A percentile compares a stretch with the other conserved stretches of the same genome.
These are phyloP conservation scores for Sinella curviseta DNA, from an alignment of 1,140 invertebrate species.

Conservation along the genomic window DNA sequence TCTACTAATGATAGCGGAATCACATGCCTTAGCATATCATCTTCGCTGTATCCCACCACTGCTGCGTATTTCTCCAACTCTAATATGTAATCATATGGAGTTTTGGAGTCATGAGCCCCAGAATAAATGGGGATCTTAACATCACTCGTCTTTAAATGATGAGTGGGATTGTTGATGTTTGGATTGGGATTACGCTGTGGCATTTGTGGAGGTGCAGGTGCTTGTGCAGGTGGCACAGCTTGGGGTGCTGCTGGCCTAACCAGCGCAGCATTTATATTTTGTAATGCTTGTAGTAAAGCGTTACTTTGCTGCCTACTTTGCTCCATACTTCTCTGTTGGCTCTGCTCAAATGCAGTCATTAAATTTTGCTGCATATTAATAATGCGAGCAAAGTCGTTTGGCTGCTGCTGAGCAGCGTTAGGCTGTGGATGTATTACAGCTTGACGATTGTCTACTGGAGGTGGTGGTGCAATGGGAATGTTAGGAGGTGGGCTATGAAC, in stretches of 20 bases:
- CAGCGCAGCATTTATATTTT: background rate
- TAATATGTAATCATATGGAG: conserved; percentile 3
- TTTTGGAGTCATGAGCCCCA: background rate
- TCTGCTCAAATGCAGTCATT: background rate
- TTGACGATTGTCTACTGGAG: too few species aligned
- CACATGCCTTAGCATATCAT: conserved; percentile 25
- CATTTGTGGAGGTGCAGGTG: background rate
- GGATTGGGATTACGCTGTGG: too few species aligned
- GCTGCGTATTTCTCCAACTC: background rate
- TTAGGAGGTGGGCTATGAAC: background rate
- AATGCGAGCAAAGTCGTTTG: background rate
- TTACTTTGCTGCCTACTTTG: background rate
- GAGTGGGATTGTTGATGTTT: too few species aligned
- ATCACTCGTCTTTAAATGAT: background rate
- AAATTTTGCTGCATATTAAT: background rate
- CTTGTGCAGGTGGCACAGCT: background rate
- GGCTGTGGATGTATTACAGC: background rate
- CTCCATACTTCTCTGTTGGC: background rate
- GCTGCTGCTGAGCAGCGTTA: background rate
- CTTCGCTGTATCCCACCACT: conserved; percentile 23
- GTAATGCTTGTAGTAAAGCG: background rate
- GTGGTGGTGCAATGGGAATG: background rate
- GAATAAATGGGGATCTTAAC: background rate
- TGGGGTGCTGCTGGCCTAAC: background rate
- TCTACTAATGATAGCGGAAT: conserved; percentile 16